Evolutionary conservation across 2,888 invertebrate species (phyloP).

Genomic region (Caenorhabditis uteleia): DNA sequence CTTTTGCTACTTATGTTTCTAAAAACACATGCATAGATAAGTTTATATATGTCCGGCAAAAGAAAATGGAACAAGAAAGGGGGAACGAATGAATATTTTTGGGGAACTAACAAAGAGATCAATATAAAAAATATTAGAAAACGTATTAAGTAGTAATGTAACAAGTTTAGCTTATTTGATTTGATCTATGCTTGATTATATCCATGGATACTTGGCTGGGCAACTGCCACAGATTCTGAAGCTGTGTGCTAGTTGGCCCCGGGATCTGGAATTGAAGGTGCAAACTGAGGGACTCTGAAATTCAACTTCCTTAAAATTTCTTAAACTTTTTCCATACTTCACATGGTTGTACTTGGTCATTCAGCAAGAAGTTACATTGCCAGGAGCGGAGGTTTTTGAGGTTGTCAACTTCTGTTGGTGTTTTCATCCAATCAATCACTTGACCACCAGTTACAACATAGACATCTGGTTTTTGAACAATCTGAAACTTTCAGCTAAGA

Average conservation of each 20-base stretch:
- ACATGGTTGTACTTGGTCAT: slow-evolving; percentile 60
- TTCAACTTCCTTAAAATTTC: background rate
- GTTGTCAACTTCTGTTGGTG: slow-evolving; percentile 49
- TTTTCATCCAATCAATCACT: slow-evolving; percentile 65
- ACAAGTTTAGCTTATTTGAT: too few relatives aligned
- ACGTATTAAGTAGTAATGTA: too few relatives aligned
- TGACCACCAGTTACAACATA: slow-evolving; percentile 65
- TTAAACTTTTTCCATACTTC: slow-evolving; percentile 44
- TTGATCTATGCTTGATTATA: too few relatives aligned
- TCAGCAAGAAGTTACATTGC: slow-evolving; percentile 57
- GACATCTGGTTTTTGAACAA: slow-evolving; percentile 57
- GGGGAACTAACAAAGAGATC: too few relatives aligned
- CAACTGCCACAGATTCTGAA: slow-evolving; percentile 68
- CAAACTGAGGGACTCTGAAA: slow-evolving; percentile 62
- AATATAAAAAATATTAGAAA: too few relatives aligned
- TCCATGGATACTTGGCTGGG: slow-evolving; percentile 64
- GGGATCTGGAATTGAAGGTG: slow-evolving; percentile 45
- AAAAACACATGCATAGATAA: too few relatives aligned
- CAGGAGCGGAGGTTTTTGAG: slow-evolving; percentile 59
- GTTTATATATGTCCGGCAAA: too few relatives aligned
- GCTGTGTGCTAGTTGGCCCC: slow-evolving; percentile 52
- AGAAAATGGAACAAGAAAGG: too few relatives aligned
- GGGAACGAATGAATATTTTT: too few relatives aligned
- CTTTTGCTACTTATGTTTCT: background rate
- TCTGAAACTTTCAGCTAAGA: slow-evolving; percentile 34